These are phyloP conservation scores for Xestia ashworthii DNA, from an alignment of 2,888 invertebrate species.

Conservation along the genomic window DNA sequence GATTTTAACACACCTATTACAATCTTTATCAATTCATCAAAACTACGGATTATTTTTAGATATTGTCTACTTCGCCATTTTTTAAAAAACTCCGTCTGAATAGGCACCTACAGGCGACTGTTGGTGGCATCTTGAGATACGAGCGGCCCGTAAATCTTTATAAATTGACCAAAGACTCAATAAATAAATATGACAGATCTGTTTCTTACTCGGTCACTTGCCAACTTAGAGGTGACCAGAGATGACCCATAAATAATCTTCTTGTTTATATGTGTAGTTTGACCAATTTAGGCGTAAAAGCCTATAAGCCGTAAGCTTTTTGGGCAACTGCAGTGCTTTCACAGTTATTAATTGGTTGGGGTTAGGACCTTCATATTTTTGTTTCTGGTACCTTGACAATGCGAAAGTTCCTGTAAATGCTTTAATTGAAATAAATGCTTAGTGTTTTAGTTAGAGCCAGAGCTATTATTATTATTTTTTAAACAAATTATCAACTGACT, in stretches of 20 bases:
- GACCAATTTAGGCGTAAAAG: too few relatives aligned
- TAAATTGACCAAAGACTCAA: conserved; percentile 19
- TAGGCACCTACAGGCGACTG: not conserved
- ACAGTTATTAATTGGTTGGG: too few relatives aligned
- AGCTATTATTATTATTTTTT: too few relatives aligned
- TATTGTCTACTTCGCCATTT: not conserved
- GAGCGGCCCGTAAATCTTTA: conserved; percentile 25
- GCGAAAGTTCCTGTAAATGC: too few relatives aligned
- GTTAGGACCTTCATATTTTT: too few relatives aligned
- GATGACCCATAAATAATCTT: not conserved
- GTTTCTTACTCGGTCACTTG: conserved; percentile 22
- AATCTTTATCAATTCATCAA: not conserved
- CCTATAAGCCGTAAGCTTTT: too few relatives aligned
- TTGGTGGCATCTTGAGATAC: conserved; percentile 2
- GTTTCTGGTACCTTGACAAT: too few relatives aligned
- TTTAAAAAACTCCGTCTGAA: not conserved
- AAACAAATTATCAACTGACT: too few relatives aligned
- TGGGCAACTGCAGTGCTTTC: too few relatives aligned
- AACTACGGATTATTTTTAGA: not conserved
- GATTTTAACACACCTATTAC: not conserved
- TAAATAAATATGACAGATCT: conserved; percentile 25
- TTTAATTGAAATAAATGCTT: too few relatives aligned
- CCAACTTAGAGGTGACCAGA: conserved; percentile 15
- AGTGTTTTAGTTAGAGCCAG: too few relatives aligned
- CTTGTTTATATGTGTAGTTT: not conserved